phyloP scores from a whole-genome alignment of 2,797 vertebrate genomes.

The Liparis tanakae region DNA sequence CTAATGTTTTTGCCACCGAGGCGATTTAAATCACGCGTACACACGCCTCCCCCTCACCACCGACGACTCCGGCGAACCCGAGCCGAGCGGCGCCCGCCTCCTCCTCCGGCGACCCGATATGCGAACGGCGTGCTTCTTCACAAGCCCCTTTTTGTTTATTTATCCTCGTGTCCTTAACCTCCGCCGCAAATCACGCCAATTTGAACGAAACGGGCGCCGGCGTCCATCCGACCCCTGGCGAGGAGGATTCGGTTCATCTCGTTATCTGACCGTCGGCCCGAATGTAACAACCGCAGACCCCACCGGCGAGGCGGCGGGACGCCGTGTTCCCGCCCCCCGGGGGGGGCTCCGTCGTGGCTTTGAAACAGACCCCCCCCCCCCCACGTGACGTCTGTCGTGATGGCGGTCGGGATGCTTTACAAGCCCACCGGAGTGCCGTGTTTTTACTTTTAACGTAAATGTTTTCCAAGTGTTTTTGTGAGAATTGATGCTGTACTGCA shows the following conservation, averaged over 20 bases:
- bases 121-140: not conserved
- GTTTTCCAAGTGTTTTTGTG: too few species aligned
- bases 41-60: not conserved
- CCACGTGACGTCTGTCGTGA: not conserved
- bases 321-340: constrained; percentile 27
- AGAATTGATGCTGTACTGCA: too few species aligned
- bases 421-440: too few species aligned
- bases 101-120: not conserved
- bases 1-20: not conserved
- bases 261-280: not conserved
- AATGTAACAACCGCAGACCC: not conserved
- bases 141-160: not conserved
- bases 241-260: not conserved
- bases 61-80: not conserved
- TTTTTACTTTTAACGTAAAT: too few species aligned
- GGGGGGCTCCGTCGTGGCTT: fast-evolving
- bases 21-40: not conserved
- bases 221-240: not conserved
- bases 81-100: not conserved
- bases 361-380: not conserved
- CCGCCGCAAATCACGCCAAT: not conserved
- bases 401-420: too few species aligned
- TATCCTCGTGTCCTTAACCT: not conserved
- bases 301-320: not conserved
- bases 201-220: fast-evolving